A percentile compares a stretch with the other conserved stretches of the same genome.
phyloP scores from a whole-genome alignment of 2,888 invertebrate species.

The Nephrocerus scutellatus region DNA sequence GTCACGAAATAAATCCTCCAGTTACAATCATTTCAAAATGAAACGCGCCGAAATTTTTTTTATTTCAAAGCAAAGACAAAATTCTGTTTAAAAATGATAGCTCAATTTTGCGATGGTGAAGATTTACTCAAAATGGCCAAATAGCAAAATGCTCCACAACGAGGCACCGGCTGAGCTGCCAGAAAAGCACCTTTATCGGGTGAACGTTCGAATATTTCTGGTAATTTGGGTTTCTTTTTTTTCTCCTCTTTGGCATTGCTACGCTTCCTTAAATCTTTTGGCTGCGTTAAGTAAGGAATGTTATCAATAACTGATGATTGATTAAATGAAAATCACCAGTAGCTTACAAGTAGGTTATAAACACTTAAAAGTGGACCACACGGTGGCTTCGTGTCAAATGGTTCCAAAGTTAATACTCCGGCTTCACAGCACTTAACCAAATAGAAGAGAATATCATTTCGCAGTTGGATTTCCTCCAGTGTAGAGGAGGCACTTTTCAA shows the following conservation, averaged over 20 bases:
- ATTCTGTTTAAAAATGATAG: neutral
- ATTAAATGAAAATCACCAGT: neutral
- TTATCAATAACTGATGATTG: neutral
- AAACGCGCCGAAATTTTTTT: too few relatives aligned
- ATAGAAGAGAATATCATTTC: constrained; percentile 53
- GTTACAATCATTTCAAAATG: too few relatives aligned
- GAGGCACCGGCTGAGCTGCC: constrained; percentile 52
- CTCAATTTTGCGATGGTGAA: constrained; percentile 6
- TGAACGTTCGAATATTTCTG: constrained; percentile 50
- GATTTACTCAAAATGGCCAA: constrained; percentile 49
- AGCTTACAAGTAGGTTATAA: constrained; percentile 45
- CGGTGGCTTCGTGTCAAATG: constrained; percentile 51
- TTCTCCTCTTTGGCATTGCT: too few relatives aligned
- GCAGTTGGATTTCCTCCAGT: constrained; percentile 50
- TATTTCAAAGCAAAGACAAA: too few relatives aligned
- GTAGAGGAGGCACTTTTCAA: constrained; percentile 47
- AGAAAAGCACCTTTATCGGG: constrained; percentile 55
- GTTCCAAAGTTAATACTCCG: constrained; percentile 48
- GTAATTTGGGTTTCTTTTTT: constrained; percentile 8
- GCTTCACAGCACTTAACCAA: constrained; percentile 49
- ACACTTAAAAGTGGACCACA: constrained; percentile 46
- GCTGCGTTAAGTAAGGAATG: too few relatives aligned
- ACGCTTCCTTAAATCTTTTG: too few relatives aligned
- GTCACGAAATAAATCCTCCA: too few relatives aligned
- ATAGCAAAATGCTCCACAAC: constrained; percentile 55